These are phyloP conservation scores for Macrophya alboannulata DNA, from an alignment of 2,888 invertebrate genomes.

Conservation along the genomic window DNA sequence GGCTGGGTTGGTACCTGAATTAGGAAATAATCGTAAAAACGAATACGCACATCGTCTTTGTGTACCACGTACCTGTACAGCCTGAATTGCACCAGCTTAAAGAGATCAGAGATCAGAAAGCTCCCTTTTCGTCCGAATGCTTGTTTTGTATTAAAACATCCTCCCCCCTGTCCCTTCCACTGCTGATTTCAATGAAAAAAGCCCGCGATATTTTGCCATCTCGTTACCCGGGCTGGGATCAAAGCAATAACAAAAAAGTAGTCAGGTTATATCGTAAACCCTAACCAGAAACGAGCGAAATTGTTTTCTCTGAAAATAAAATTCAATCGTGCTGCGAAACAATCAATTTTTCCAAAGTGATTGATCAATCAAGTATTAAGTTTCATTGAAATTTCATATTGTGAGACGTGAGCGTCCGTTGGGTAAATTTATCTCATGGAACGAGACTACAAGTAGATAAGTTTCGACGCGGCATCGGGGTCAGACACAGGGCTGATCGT, in stretches of 20 bases:
- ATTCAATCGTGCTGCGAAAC: not conserved
- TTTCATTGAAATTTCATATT: not conserved
- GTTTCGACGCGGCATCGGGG: constrained; percentile 5
- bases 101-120: not conserved
- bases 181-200: constrained; percentile 6
- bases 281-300: not conserved
- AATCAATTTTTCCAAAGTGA: not conserved
- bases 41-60: constrained; percentile 23
- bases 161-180: too few species aligned
- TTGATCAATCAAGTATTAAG: not conserved
- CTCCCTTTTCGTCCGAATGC: not conserved
- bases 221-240: not conserved
- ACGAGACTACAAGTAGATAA: not conserved
- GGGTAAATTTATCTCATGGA: not conserved
- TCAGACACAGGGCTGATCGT: not conserved
- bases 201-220: not conserved
- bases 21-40: constrained; percentile 23
- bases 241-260: not conserved
- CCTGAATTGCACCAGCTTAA: not conserved
- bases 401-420: not conserved
- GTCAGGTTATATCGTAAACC: not conserved
- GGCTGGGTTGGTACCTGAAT: not conserved
- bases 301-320: not conserved
- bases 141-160: not conserved
- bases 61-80: not conserved